Evolutionary conservation across 2,113 vertebrate species (phyloP).

Genomic region (Corythornis cristatus): DNA sequence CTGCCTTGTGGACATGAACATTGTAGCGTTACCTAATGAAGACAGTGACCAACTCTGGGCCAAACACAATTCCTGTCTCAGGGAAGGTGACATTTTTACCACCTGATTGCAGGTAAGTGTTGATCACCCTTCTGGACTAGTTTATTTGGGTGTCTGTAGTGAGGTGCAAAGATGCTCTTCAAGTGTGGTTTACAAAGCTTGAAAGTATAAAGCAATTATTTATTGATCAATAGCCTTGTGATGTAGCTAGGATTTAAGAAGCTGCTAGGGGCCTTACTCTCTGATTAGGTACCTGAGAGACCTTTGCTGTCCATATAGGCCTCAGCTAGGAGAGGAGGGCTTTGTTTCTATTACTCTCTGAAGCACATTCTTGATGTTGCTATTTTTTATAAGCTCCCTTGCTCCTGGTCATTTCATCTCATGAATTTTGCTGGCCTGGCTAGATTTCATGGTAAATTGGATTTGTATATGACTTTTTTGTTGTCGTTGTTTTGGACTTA

Average conservation of each 20-base stretch:
- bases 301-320: fast-evolving
- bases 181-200: neutral
- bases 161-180: neutral
- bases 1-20: fast-evolving
- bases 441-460: neutral
- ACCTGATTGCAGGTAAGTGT: too few species aligned
- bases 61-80: neutral
- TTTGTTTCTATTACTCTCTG: fast-evolving
- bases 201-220: neutral
- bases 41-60: neutral
- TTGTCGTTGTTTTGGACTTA: neutral
- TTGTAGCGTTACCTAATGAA: neutral
- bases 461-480: fast-evolving
- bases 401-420: fast-evolving
- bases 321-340: fast-evolving
- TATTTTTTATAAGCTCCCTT: neutral
- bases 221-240: neutral
- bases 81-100: neutral
- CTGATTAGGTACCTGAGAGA: neutral
- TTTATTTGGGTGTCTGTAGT: neutral
- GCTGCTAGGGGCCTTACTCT: neutral
- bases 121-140: neutral
- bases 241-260: neutral
- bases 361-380: too few species aligned
- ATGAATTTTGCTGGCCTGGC: neutral